Conservation (phyloP, 2,113 vertebrate species). For the Felis chaus region DNA sequence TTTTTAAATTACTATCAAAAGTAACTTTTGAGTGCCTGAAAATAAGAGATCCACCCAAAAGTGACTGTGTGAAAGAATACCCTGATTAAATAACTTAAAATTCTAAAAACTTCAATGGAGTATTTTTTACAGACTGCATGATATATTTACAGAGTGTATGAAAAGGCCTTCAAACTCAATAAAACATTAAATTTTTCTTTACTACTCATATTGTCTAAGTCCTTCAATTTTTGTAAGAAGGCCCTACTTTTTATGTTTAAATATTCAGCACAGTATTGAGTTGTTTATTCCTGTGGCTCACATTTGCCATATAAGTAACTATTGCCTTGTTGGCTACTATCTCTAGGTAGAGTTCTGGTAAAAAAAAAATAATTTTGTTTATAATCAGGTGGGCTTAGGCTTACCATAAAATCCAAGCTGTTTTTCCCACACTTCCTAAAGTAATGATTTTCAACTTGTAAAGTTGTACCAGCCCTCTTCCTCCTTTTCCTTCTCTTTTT, state of each 20-base stretch:
- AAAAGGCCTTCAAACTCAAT: neutral
- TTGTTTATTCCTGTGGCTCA: constrained; percentile 12
- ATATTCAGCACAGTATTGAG: neutral
- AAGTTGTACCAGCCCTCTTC: neutral
- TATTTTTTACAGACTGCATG: neutral
- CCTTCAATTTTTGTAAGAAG: constrained; percentile 21
- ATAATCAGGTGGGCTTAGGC: neutral
- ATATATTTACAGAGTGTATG: neutral
- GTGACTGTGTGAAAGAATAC: neutral
- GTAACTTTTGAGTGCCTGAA: constrained; percentile 7
- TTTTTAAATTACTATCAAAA: constrained; percentile 32
- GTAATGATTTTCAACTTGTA: constrained; percentile 25
- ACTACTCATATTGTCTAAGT: neutral
- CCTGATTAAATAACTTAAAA: constrained; percentile 38
- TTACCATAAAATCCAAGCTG: neutral
- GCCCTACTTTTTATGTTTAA: neutral
- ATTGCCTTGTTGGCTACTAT: neutral
- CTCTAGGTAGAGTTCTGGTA: neutral
- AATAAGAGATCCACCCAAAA: neutral
- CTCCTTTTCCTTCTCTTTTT: neutral
- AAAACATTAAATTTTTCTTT: constrained; percentile 6
- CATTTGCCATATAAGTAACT: neutral
- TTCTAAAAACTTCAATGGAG: neutral
- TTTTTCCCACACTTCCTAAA: neutral
- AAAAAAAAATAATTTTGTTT: constrained; percentile 6